phyloP scores from a whole-genome alignment of 1,140 invertebrate genomes.

The Philaenus spumarius region DNA sequence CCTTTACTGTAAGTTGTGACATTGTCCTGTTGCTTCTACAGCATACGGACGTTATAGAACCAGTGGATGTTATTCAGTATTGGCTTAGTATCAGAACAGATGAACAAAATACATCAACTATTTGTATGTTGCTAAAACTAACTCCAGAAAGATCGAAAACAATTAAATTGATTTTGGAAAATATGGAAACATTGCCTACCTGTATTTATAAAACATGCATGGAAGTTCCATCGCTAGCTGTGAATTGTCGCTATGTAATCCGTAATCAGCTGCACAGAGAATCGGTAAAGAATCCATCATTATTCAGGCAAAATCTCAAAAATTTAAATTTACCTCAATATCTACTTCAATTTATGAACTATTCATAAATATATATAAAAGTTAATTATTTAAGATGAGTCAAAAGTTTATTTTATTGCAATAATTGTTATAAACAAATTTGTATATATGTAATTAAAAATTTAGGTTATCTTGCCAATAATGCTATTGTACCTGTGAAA shows the following conservation, averaged over 20 bases:
- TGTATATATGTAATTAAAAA: too few species aligned
- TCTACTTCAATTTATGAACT: not conserved
- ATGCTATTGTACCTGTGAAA: too few species aligned
- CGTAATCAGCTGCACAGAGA: conserved; percentile 1
- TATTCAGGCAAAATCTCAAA: not conserved
- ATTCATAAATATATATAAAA: too few species aligned
- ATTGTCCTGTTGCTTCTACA: not conserved
- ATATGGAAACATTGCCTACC: not conserved
- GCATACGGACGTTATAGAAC: conserved; percentile 3
- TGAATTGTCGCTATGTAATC: not conserved
- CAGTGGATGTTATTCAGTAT: not conserved
- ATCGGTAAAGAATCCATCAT: not conserved
- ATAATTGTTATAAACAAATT: too few species aligned
- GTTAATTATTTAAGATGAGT: too few species aligned
- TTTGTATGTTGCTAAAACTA: not conserved
- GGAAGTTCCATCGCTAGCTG: not conserved
- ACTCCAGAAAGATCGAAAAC: not conserved
- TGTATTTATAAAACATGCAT: not conserved
- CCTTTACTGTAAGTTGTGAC: not conserved
- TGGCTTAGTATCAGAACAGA: not conserved
- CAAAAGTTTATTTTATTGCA: too few species aligned
- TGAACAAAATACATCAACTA: not conserved
- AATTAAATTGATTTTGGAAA: not conserved
- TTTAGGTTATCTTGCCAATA: too few species aligned
- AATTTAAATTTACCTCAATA: not conserved